Evolutionary conservation across 2,888 invertebrate species (phyloP).

Genomic region (Caenorhabditis sp.): DNA sequence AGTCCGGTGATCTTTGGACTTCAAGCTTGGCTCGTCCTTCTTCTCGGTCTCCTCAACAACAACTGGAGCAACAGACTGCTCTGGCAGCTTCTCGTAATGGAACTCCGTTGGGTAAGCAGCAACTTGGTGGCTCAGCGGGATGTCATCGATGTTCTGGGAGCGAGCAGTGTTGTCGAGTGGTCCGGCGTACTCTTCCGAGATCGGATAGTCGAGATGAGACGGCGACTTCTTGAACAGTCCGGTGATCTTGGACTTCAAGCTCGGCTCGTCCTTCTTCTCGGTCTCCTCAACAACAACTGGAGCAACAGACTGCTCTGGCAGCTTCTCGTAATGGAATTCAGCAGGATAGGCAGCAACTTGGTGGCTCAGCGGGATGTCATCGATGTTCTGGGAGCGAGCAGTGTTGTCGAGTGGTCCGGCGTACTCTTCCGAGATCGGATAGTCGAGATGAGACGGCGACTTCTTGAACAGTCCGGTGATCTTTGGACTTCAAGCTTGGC

Average conservation of each 20-base stretch:
- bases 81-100: slow-evolving; percentile 22
- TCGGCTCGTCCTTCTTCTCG: slow-evolving; percentile 45
- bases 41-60: slow-evolving; percentile 21
- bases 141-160: slow-evolving; percentile 8
- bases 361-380: slow-evolving; percentile 57
- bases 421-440: slow-evolving; percentile 59
- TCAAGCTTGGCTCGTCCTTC: slow-evolving; percentile 17
- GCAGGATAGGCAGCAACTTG: slow-evolving; percentile 63
- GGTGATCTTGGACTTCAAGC: slow-evolving; percentile 50
- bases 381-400: slow-evolving; percentile 52
- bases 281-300: slow-evolving; percentile 33
- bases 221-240: slow-evolving; percentile 34
- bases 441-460: slow-evolving; percentile 61
- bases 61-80: slow-evolving; percentile 10
- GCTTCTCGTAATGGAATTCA: slow-evolving; percentile 34
- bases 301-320: slow-evolving; percentile 22
- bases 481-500: slow-evolving; percentile 58
- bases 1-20: slow-evolving; percentile 49
- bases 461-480: slow-evolving; percentile 56
- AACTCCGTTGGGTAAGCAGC: slow-evolving; percentile 21
- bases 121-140: slow-evolving; percentile 17
- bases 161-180: slow-evolving; percentile 20
- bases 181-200: slow-evolving; percentile 15
- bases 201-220: slow-evolving; percentile 28
- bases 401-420: slow-evolving; percentile 60